Evolutionary conservation across 1,140 invertebrate species (phyloP).

Genomic region (Drosophila repletoides): DNA sequence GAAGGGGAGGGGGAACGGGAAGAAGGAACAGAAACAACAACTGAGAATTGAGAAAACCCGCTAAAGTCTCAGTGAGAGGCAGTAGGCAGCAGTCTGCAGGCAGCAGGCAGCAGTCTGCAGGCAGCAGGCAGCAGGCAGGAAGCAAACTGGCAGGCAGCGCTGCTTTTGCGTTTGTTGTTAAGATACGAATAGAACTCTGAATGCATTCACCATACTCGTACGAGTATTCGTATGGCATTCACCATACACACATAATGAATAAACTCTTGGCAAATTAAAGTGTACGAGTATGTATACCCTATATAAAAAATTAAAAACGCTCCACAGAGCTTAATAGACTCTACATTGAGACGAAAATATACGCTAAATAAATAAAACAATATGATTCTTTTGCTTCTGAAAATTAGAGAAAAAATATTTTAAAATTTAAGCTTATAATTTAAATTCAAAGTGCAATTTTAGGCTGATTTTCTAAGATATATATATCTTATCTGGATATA

Average conservation of each 20-base stretch:
- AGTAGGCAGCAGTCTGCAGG: too few species aligned
- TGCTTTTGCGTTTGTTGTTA: constrained; percentile 19
- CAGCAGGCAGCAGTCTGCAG: too few species aligned
- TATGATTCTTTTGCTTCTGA: too few species aligned
- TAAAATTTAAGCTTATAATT: too few species aligned
- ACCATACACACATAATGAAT: constrained; percentile 38
- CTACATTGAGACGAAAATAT: too few species aligned
- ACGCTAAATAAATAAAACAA: too few species aligned
- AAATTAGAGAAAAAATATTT: too few species aligned
- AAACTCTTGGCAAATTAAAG: constrained; percentile 45
- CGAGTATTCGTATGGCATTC: constrained; percentile 16
- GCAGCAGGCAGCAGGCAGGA: too few species aligned
- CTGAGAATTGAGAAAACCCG: constrained; percentile 4
- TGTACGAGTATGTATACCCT: constrained; percentile 23
- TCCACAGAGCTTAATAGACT: neutral
- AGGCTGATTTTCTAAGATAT: too few species aligned
- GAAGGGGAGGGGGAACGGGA: too few species aligned
- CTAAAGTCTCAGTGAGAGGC: constrained; percentile 36
- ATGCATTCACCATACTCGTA: constrained; percentile 26
- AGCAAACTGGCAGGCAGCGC: constrained; percentile 35
- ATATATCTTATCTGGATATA: too few species aligned
- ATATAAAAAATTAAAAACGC: neutral
- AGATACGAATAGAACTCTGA: constrained; percentile 18
- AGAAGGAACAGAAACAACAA: constrained; percentile 6
- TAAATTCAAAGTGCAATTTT: too few species aligned